Base-by-base conservation (phyloP, 2,113 vertebrate genomes). In the Pardalotus punctatus region DNA sequence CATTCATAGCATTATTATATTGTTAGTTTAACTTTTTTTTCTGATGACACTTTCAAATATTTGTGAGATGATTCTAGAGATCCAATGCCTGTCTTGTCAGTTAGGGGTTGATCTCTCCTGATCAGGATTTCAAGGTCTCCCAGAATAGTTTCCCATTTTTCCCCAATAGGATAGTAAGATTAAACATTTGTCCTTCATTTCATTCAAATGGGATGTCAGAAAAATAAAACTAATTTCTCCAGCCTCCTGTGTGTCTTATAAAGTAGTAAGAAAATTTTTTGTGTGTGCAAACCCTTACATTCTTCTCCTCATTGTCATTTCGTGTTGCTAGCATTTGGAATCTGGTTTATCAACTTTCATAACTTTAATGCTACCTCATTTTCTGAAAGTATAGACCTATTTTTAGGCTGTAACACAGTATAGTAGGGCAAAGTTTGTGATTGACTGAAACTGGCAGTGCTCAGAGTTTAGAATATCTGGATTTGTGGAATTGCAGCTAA, bases 401-500 rank as follows among this genome's bases (percentile, higher is more conserved):
- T 95, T 93, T 87, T 67, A 89, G 73, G 36, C 73, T 79, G 18
- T 53, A 83, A 58, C 31, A 57, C 23, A 60, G 65, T 53, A 76
- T 35, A 53, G 45, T 24, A 84, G 50, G 22, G 77, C 67, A 29
- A 94, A 45, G 9, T 70, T 87, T 91, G 40, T 78, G 72, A 88
- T 0, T 62, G 67, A 83, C 15, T 31, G 60, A 86, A 94, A 40
- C 35, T 96, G 94, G 48, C 76, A 94, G 51, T 86, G 24, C 76
- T 95, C 79, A 73, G 42, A 73, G 38, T 74, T 92, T 71, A 86
- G 56, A 66, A 89, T 58, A 28, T 67, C 43, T 81, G 77, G 40
- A 71, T 88, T 76, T 86, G 72, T 88, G 83, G 80, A 94, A 71
- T 56, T 81, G 61, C 57, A 72, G 53, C 48, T 91, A 89, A 94